A percentile compares a stretch with the other conserved stretches of the same genome.
phyloP scores from a whole-genome alignment of 2,888 invertebrate genomes.

The Thera britannica region DNA sequence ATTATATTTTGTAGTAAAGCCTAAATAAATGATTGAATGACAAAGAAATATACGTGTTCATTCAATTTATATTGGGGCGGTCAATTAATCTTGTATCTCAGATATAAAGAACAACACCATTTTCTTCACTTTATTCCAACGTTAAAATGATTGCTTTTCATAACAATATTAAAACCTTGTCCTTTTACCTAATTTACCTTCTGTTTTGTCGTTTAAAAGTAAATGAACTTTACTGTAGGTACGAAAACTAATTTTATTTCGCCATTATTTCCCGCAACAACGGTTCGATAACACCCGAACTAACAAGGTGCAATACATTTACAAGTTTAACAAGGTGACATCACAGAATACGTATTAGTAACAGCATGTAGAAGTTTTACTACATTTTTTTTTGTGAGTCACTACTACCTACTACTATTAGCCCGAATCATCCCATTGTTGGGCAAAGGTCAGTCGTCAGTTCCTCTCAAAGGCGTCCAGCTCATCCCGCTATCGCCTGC shows the following conservation, averaged over 20 bases:
- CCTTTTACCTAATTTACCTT: background rate
- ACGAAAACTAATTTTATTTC: slow-evolving; percentile 28
- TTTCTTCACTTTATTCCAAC: background rate
- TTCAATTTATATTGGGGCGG: too few relatives aligned
- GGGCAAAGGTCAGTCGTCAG: too few relatives aligned
- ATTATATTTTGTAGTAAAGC: too few relatives aligned
- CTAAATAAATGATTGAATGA: too few relatives aligned
- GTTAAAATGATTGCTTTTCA: background rate
- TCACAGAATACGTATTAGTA: slow-evolving; percentile 17
- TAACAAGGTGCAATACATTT: slow-evolving; percentile 70
- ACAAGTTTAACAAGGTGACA: slow-evolving; percentile 67
- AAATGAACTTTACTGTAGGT: slow-evolving; percentile 10
- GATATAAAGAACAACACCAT: too few relatives aligned
- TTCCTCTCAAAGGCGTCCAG: too few relatives aligned
- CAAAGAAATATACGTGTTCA: too few relatives aligned
- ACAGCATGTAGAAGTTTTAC: background rate
- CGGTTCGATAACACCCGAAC: slow-evolving; percentile 52
- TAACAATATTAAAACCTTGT: background rate
- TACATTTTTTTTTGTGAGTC: background rate
- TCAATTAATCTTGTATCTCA: too few relatives aligned
- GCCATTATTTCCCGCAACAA: slow-evolving; percentile 29
- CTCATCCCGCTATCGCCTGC: too few relatives aligned
- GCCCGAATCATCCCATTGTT: too few relatives aligned
- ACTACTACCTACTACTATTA: too few relatives aligned
- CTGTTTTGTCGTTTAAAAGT: slow-evolving; percentile 6